Evolutionary conservation across 1,140 invertebrate genomes (phyloP), one percentile per base, ranked within the genome.

Genomic region (Sitophilus oryzae): DNA sequence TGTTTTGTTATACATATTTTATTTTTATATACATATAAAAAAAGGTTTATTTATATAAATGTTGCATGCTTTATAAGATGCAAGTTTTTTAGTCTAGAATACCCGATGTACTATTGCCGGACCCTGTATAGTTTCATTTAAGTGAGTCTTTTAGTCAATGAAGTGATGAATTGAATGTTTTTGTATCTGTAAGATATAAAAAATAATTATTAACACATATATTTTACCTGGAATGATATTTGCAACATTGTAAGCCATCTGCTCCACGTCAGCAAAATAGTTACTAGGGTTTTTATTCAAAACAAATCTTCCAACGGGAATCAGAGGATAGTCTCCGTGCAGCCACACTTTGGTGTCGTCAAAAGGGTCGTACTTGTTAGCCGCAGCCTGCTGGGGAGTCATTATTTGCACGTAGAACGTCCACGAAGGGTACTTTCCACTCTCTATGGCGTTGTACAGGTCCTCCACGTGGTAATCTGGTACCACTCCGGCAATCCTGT

Each of bases 181-280:
- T n/a, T n/a, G n/a, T n/a, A n/a, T n/a, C n/a, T n/a, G n/a, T n/a
- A n/a, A n/a, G n/a, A n/a, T n/a, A n/a, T n/a, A n/a, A n/a, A n/a
- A n/a, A n/a, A n/a, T n/a, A n/a, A n/a, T n/a, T 45, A 35, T 15
- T 8, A 6, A 8, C 11, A 48, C 18, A 8, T 8, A 23, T 9
- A 2, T 21, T 50, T 49, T 30, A 58, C 56, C 56, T 22, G 91
- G 89, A 25, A 93, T 81, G 70, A 96, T 73, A 70, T 93, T 85
- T 22, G 88, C 81, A 4, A 91, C 91, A 66, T 80, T 82, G 64
- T 90, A 95, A 6, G 91, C 91, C 25, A 88, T 64, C 73, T 95
- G 92, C 69, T 96, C 93, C 10, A 96, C 81, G 67, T 92, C 88
- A 22, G 86, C 79, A 69, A 91, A 91, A 68, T 91, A 92, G 71